phyloP scores from a whole-genome alignment of 2,888 invertebrate species.

The Meandrusa payeni region DNA sequence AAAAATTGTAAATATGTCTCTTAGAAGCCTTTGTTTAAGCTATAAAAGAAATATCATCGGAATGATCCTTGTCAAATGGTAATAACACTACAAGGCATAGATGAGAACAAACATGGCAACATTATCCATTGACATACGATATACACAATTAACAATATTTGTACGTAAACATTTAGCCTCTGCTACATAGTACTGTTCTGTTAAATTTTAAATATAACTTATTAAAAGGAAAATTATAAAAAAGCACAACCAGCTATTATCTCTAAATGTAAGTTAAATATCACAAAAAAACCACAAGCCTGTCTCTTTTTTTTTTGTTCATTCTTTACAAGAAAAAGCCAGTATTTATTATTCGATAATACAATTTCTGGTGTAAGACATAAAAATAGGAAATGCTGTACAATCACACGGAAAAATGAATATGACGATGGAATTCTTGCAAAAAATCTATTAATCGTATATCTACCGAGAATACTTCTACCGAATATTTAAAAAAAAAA shows the following conservation, averaged over 20 bases:
- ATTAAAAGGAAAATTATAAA: slow-evolving; percentile 30
- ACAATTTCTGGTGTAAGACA: too few relatives aligned
- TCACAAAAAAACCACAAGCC: not conserved
- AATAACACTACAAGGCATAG: slow-evolving; percentile 67
- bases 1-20: slow-evolving; percentile 27
- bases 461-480: too few relatives aligned
- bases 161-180: slow-evolving; percentile 66
- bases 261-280: slow-evolving; percentile 35
- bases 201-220: slow-evolving; percentile 46
- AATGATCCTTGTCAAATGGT: slow-evolving; percentile 10
- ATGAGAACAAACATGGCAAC: slow-evolving; percentile 73
- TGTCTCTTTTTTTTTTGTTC: too few relatives aligned
- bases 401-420: too few relatives aligned
- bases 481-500: too few relatives aligned
- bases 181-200: slow-evolving; percentile 57
- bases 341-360: too few relatives aligned
- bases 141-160: slow-evolving; percentile 53
- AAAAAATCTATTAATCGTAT: too few relatives aligned
- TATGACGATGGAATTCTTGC: too few relatives aligned
- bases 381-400: too few relatives aligned
- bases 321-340: too few relatives aligned
- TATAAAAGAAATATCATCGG: slow-evolving; percentile 53
- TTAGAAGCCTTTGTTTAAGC: slow-evolving; percentile 42
- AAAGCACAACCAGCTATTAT: slow-evolving; percentile 43
- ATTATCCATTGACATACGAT: slow-evolving; percentile 53